These are phyloP conservation scores for Drosophila leonis DNA, from an alignment of 2,888 invertebrate genomes.

Conservation along the genomic window DNA sequence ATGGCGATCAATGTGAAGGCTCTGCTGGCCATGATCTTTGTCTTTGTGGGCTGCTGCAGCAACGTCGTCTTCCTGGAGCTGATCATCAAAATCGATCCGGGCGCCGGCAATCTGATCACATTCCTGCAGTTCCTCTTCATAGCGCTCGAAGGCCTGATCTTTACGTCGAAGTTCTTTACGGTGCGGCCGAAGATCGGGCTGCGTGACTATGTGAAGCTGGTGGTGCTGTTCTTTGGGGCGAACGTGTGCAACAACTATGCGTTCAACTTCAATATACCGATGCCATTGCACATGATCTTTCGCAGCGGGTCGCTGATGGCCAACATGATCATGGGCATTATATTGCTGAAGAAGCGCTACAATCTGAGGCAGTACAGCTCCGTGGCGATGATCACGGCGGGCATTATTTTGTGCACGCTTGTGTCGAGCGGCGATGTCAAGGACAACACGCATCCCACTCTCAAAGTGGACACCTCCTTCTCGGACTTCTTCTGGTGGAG, in stretches of 20 bases:
- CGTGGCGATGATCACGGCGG: conserved; percentile 95
- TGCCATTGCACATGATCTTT: conserved; percentile 99
- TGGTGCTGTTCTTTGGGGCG: conserved; percentile 95
- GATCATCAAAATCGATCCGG: conserved; percentile 95
- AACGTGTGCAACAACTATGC: conserved; percentile 98
- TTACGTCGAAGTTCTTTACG: conserved; percentile 93
- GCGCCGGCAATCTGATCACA: conserved; percentile 97
- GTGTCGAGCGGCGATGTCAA: conserved; percentile 91
- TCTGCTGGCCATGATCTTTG: conserved; percentile 89
- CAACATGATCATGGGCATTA: conserved; percentile 97
- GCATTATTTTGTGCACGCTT: conserved; percentile 96
- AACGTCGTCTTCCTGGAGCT: conserved; percentile 96
- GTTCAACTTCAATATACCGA: conserved; percentile 97
- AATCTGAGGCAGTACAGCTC: conserved; percentile 94
- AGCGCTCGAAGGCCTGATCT: conserved; percentile 94
- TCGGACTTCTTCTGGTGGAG: conserved; percentile 88
- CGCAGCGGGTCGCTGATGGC: conserved; percentile 98
- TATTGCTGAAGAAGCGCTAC: conserved; percentile 94
- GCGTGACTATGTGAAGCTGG: conserved; percentile 92
- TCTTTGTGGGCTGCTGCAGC: conserved; percentile 93
- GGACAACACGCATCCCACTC: conserved; percentile 87
- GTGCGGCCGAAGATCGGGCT: conserved; percentile 91
- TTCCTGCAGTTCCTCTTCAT: conserved; percentile 97
- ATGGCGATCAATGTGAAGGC: conserved; percentile 86
- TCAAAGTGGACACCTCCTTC: conserved; percentile 73